Conservation (phyloP, 2,113 vertebrate species). For the Lanius collurio region DNA sequence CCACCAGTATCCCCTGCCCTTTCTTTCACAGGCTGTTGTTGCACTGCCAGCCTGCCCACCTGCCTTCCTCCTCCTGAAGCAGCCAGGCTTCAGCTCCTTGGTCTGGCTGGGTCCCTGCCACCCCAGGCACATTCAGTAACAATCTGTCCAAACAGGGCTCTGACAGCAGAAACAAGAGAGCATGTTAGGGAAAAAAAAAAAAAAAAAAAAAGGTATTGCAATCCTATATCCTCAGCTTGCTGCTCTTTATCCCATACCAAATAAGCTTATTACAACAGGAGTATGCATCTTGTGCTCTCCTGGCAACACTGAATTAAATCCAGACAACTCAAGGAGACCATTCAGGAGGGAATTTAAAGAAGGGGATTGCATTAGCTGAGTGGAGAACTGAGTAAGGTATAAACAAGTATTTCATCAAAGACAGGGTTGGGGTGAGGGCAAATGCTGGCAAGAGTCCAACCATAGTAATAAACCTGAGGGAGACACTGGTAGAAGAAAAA, state of each 20-base stretch:
- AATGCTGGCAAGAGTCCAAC: slow-evolving; percentile 35
- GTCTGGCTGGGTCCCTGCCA: not conserved
- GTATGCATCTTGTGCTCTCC: not conserved
- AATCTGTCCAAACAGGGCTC: not conserved
- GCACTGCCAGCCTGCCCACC: not conserved
- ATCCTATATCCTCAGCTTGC: not conserved
- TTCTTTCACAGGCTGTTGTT: not conserved
- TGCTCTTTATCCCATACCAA: not conserved
- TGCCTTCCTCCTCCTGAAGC: not conserved
- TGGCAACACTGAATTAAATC: slow-evolving; percentile 21
- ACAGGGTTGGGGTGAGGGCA: slow-evolving; percentile 24
- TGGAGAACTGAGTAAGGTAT: not conserved
- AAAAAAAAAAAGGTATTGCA: not conserved
- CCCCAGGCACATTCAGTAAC: not conserved
- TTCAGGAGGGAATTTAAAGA: slow-evolving; percentile 18
- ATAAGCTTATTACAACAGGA: not conserved
- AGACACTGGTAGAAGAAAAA: slow-evolving; percentile 5
- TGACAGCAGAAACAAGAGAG: not conserved
- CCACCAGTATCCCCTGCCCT: not conserved
- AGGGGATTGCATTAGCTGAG: not conserved
- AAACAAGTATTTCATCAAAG: slow-evolving; percentile 57
- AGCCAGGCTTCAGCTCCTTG: not conserved
- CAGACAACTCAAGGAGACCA: slow-evolving; percentile 5
- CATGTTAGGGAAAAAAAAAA: fast-evolving
- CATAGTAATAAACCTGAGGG: not conserved